Percentiles rank a stretch among this genome's conserved stretches.
phyloP scores from a whole-genome alignment of 2,888 invertebrate genomes.

The Bursaphelenchus okinawaensis region DNA sequence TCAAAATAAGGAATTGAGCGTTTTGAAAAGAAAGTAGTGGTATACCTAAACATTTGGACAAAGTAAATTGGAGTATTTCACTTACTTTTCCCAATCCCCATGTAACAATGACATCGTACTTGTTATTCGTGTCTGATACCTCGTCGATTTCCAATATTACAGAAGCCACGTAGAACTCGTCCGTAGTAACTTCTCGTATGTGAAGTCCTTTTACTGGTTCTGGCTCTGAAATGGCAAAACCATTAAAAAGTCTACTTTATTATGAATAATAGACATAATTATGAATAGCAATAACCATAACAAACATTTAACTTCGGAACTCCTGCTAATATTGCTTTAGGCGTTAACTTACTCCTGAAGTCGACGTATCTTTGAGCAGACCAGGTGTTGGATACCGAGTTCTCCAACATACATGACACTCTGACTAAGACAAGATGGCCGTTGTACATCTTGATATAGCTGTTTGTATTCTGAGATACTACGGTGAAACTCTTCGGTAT shows the following conservation, averaged over 20 bases:
- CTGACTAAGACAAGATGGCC: conserved; percentile 42
- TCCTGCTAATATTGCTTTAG: too few species aligned
- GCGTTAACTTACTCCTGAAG: conserved; percentile 43
- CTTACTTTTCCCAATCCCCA: conserved; percentile 41
- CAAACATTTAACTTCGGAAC: too few species aligned
- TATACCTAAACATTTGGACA: too few species aligned
- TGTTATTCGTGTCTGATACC: conserved; percentile 38
- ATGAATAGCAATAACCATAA: too few species aligned
- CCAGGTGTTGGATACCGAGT: conserved; percentile 47
- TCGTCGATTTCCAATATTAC: conserved; percentile 42
- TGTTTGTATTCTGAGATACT: conserved; percentile 5
- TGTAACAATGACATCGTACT: conserved; percentile 43
- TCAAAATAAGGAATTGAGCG: too few species aligned
- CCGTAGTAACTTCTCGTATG: conserved; percentile 35
- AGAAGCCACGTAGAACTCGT: conserved; percentile 49
- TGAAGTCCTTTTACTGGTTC: conserved; percentile 36
- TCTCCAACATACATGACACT: conserved; percentile 51
- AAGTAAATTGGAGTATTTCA: background rate
- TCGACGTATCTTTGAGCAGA: conserved; percentile 47
- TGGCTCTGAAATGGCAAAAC: conserved; percentile 37
- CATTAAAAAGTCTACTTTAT: background rate
- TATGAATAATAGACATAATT: too few species aligned
- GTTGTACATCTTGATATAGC: conserved; percentile 35
- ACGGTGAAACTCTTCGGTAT: conserved; percentile 15
- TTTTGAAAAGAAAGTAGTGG: too few species aligned